phyloP scores from a whole-genome alignment of 2,113 vertebrate species.

The Thymallus thymallus region DNA sequence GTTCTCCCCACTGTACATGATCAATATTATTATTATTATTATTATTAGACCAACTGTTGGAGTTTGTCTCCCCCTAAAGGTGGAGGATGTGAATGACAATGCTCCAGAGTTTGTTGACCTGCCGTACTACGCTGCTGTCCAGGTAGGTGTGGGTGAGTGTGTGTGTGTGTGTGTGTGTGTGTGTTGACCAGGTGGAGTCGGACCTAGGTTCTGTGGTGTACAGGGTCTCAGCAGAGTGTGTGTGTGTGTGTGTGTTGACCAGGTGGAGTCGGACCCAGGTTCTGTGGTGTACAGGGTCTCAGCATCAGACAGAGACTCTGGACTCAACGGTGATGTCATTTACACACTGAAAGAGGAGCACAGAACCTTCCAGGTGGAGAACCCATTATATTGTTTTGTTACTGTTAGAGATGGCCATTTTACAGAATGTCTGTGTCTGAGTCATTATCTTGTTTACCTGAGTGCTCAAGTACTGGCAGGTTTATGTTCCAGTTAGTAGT shows the following conservation, averaged over 20 bases:
- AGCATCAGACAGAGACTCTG: constrained; percentile 86
- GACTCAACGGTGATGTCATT: constrained; percentile 84
- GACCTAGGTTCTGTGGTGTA: constrained; percentile 86
- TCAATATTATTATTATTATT: too few relatives aligned
- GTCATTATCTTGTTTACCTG: too few relatives aligned
- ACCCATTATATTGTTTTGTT: too few relatives aligned
- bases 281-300: constrained; percentile 85
- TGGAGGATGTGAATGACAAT: constrained; percentile 95
- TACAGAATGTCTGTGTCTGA: not conserved
- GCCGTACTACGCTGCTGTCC: constrained; percentile 93
- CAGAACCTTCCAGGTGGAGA: constrained; percentile 82
- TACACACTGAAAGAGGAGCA: constrained; percentile 85
- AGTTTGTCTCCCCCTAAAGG: constrained; percentile 62
- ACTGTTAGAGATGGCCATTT: too few relatives aligned
- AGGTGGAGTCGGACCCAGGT: constrained; percentile 87
- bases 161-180: too few relatives aligned
- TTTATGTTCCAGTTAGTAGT: too few relatives aligned
- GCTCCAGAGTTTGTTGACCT: constrained; percentile 88
- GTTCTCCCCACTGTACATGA: too few relatives aligned
- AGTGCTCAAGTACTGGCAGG: too few relatives aligned
- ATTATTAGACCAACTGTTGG: too few relatives aligned
- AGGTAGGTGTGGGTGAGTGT: constrained; percentile 33
- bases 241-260: too few relatives aligned
- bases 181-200: constrained; percentile 75
- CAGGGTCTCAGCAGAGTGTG: constrained; percentile 74